Conservation (phyloP, 2,113 vertebrate genomes). For the Entomyzon cyanotis region DNA sequence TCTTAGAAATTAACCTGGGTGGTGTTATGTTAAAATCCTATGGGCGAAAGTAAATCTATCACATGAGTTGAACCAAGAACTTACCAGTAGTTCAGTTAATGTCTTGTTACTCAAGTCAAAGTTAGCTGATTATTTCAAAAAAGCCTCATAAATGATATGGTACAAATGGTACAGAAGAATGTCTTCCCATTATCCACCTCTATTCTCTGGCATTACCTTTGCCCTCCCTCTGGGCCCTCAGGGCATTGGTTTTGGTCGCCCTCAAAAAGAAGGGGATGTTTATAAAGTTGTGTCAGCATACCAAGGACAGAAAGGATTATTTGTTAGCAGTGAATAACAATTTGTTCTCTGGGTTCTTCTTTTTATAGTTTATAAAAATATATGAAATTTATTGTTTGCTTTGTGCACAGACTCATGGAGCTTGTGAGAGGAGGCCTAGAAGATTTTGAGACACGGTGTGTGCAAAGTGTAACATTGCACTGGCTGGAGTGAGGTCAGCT, state of each 20-base stretch:
- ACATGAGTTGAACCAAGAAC: not conserved
- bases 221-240: not conserved
- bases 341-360: not conserved
- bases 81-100: not conserved
- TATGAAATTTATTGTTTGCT: not conserved
- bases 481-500: not conserved
- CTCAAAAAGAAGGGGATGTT: not conserved
- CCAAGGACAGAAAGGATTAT: not conserved
- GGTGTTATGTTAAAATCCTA: not conserved
- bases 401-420: not conserved
- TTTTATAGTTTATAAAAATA: not conserved
- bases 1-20: not conserved
- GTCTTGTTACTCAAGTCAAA: not conserved
- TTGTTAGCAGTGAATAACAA: not conserved
- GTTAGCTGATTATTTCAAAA: not conserved
- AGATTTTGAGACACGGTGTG: not conserved
- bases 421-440: not conserved
- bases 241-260: not conserved
- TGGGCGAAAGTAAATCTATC: not conserved
- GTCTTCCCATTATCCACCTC: not conserved
- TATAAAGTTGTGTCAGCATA: not conserved
- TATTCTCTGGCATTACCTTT: not conserved
- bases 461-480: not conserved
- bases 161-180: not conserved
- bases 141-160: not conserved